Conservation (phyloP, 2,888 invertebrate genomes). For the Quadriops clusia region DNA sequence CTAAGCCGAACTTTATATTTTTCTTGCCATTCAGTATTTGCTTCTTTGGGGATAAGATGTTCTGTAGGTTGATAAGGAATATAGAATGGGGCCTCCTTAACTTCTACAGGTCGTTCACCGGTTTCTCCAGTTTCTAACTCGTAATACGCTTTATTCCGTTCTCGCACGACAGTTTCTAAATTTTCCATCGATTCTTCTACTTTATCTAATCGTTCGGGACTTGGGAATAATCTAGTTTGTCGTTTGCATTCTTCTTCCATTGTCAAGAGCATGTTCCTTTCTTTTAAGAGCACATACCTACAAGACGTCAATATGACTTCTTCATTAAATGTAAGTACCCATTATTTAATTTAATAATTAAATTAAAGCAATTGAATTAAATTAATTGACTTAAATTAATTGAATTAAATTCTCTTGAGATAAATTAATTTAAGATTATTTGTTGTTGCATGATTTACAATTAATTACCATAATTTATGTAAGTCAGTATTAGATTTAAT, state of each 20-base stretch:
- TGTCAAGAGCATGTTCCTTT: slow-evolving; percentile 91
- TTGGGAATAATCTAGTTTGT: slow-evolving; percentile 63
- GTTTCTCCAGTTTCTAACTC: slow-evolving; percentile 78
- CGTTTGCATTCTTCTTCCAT: slow-evolving; percentile 79
- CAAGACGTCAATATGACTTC: too few relatives aligned
- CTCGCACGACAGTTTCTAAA: slow-evolving; percentile 78
- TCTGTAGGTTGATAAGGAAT: slow-evolving; percentile 46
- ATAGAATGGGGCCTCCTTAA: slow-evolving; percentile 50
- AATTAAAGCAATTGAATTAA: too few relatives aligned
- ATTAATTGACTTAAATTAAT: slow-evolving; percentile 3
- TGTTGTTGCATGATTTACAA: too few relatives aligned
- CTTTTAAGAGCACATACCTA: slow-evolving; percentile 81
- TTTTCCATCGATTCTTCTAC: slow-evolving; percentile 92
- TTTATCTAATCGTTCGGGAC: slow-evolving; percentile 88
- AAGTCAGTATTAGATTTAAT: slow-evolving; percentile 91
- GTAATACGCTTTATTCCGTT: slow-evolving; percentile 84
- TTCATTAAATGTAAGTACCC: too few relatives aligned
- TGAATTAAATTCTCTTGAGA: slow-evolving; percentile 2
- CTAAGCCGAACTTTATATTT: slow-evolving; percentile 43
- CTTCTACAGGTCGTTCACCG: slow-evolving; percentile 61
- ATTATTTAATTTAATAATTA: too few relatives aligned
- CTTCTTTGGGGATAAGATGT: slow-evolving; percentile 51
- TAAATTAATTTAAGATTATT: too few relatives aligned
- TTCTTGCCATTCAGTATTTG: slow-evolving; percentile 54
- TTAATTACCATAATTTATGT: slow-evolving; percentile 92